Evolutionary conservation across 2,888 invertebrate species (phyloP).

Genomic region (Leptura quadrifasciata): DNA sequence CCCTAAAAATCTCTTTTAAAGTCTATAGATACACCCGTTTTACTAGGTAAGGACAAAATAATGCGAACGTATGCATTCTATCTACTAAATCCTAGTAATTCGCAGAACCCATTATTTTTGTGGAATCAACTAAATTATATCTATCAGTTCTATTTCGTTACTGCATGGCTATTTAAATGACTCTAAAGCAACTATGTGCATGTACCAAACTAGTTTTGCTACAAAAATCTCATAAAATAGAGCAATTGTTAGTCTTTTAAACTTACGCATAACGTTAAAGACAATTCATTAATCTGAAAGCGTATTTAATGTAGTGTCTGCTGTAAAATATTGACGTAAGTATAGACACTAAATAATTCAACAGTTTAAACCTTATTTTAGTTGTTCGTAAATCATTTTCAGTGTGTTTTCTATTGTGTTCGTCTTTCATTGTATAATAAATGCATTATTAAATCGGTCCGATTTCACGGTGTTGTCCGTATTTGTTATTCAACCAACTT

Average conservation of each 20-base stretch:
- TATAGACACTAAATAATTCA: constrained; percentile 50
- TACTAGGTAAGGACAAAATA: too few species aligned
- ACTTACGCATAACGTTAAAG: constrained; percentile 6
- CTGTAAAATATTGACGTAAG: constrained; percentile 49
- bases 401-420: constrained; percentile 54
- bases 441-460: constrained; percentile 59
- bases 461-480: constrained; percentile 60
- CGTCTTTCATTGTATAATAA: constrained; percentile 57
- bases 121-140: too few species aligned
- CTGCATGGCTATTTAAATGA: too few species aligned
- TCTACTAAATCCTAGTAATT: too few species aligned
- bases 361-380: constrained; percentile 48
- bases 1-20: too few species aligned
- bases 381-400: constrained; percentile 54
- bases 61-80: too few species aligned
- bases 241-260: not conserved
- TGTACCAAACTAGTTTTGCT: not conserved
- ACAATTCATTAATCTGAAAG: constrained; percentile 20
- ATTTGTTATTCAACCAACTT: constrained; percentile 54
- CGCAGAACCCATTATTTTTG: too few species aligned
- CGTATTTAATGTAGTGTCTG: constrained; percentile 35
- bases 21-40: too few species aligned
- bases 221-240: not conserved
- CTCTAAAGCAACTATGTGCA: too few species aligned
- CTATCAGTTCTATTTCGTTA: too few species aligned